Conservation (phyloP, 2,888 invertebrate genomes). For the Nebria brevicollis region DNA sequence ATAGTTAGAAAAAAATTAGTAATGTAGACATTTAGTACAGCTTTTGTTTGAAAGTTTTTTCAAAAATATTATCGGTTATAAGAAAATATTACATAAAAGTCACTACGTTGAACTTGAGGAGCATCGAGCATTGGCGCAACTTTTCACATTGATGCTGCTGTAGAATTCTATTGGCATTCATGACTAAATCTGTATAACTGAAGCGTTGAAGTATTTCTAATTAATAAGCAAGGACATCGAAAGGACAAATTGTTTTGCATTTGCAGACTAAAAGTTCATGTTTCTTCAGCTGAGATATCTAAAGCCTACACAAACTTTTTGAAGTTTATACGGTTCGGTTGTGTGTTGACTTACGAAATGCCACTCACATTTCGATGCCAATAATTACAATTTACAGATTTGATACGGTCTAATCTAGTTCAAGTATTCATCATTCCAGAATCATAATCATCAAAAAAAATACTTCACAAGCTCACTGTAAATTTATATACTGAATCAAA, state of each 20-base stretch:
- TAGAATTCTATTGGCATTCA: too few species aligned
- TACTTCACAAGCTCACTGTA: background rate
- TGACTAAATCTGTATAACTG: too few species aligned
- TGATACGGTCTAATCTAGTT: constrained; percentile 28
- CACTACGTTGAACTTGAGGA: too few species aligned
- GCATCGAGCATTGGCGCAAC: too few species aligned
- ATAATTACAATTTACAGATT: constrained; percentile 37
- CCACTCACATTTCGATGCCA: constrained; percentile 37
- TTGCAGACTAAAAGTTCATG: constrained; percentile 38
- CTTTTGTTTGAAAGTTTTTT: too few species aligned
- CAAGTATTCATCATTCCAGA: constrained; percentile 24
- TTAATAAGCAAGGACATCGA: constrained; percentile 29
- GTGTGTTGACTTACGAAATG: constrained; percentile 25
- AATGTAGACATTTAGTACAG: too few species aligned
- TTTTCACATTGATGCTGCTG: too few species aligned
- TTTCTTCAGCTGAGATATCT: constrained; percentile 40
- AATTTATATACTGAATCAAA: background rate
- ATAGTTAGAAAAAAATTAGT: too few species aligned
- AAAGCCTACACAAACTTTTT: constrained; percentile 21
- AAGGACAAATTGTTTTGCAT: constrained; percentile 41
- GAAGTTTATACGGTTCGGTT: background rate
- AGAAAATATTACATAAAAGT: too few species aligned
- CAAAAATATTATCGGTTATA: too few species aligned
- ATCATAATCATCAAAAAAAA: background rate
- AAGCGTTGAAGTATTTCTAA: too few species aligned